Base-by-base conservation (phyloP, 30 jellyfish, hydroid and myxozoan species). In the Rhopilema esculentum region DNA sequence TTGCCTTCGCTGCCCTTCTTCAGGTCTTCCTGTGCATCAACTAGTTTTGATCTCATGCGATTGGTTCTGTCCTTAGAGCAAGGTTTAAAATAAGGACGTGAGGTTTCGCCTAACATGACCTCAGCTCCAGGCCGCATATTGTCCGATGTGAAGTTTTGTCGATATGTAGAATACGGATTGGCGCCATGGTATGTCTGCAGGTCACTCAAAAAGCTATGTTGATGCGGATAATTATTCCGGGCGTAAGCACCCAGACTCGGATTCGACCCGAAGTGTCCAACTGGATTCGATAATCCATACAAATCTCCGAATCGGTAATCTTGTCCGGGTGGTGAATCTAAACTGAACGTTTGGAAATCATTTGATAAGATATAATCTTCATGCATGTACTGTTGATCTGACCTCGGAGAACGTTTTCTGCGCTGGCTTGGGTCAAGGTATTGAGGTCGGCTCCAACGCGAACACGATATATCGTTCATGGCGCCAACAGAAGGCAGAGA, bases 161-260 rank as follows among this genome's bases (percentile, higher is more conserved):
- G 93, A 72, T 77, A 52, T 21, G 87, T 18, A 18, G 93, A 27
- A 22, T 70, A 57, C 64, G 84, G 72, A 27, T 81, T 84, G 93
- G 93, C 93, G 93, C 93, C 93, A 71, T 72, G 93, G 84, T 64
- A 84, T 49, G 93, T 84, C 93, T 84, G 93, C 75, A 84, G 93
- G 93, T 84, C 93, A 84, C 49, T 84, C 74, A 84, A 53, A 72
- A 67, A 84, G 66, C 93, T 73, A 27, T 84, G 93, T 63, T 84
- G 88, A 62, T 79, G 93, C 70, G 75, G 93, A 63, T 40, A 84
- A 61, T 57, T 62, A 84, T 72, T 84, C 93, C 87, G 93, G 68
- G 66, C 81, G 74, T 84, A 73, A 50, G 81, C 93, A 68, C 87
- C 93, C 93, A 84, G 72, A 84, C 53, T 84, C 87, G 87, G 93